Base-by-base conservation (phyloP, 1,140 invertebrate genomes). In the Orius insidiosus region DNA sequence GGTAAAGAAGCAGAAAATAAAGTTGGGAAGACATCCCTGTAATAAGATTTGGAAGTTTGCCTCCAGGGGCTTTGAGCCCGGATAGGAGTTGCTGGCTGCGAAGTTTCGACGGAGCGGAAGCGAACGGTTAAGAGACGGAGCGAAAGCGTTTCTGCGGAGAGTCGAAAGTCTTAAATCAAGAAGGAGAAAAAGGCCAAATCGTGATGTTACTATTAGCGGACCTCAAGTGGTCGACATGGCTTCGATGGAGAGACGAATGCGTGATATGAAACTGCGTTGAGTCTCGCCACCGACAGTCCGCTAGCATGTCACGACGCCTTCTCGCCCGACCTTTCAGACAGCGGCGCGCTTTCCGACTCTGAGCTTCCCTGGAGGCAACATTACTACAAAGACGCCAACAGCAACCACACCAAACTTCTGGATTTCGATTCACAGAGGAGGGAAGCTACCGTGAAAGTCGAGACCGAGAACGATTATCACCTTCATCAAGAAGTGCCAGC, bases 151-250 rank as follows among this genome's bases (percentile, higher is more conserved):
- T 13, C 63, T 88, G 1, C 62, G 78, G 14, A 71, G 83, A 45
- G 81, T 90, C 38, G 85, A 88, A 58, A 85, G 80, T 13, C 69
- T 87, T 3, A 87, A 85, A 58, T 78, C 79, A 0, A 69, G 78
- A 6, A 68, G 76, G 53, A 68, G 77, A 59, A 80, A n/a, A 61
- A 67, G 74, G 9, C 73, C 78, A 55, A 76, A 80, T 54, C 69
- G 77, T 31, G 78, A 80, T 49, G 72, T 85, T 36, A 72, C 80
- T 1, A 80, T 83, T 18, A 77, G 77, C 54, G 68, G 73, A 11
- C 79, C 79, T 0, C 57, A 60, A 53, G 73, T 82, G 10, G 60
- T 83, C 34, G 81, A 85, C 52, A 66, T 74, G 7, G 68, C 72
- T 10, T 70, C 75, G 15, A 75, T 83, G 69, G 71, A 81, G 51